Evolutionary conservation across 2,888 invertebrate genomes (phyloP), one percentile per base, ranked within the genome.

Genomic region (Athalia circularis): DNA sequence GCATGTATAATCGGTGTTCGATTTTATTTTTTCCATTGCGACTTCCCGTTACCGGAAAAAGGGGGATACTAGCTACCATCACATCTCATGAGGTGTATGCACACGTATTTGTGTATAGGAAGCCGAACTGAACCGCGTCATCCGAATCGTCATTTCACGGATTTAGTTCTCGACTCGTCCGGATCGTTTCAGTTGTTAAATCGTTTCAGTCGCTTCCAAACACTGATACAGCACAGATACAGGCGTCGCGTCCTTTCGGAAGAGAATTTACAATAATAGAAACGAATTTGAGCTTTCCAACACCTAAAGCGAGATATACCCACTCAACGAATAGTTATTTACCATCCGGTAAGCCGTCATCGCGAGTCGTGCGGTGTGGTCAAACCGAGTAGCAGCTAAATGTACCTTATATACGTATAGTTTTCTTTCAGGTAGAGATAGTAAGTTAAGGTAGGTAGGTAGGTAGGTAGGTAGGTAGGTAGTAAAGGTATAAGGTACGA

Each of bases 141-240:
- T 54, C 7, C 9, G 72, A 59, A 57, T 57, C 47, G 70, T 72
- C 52, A 72, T 72, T 72, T 72, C 72, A 72, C 72, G 72, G 72
- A 59, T 72, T 72, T 47, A 72, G 13, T 72, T 72, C 59, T 11
- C 47, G 59, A 59, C 72, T 72, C 72, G 29, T 15, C n/a, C 7
- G 57, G 47, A 70, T 70, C 45, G 59, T 72, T 72, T 29, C 13
- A 47, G 47, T 9, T 6, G 54, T 52, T 54, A 13, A 64, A 64
- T 43, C 45, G 64, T 45, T 45, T 9, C 45, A 29, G 29, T 29
- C 29, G 2, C 29, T 29, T 29, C 29, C 29, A 29, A 29, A 29
- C 29, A 2, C 29, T 29, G n/a, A 61, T 61, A n/a, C n/a, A n/a
- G n/a, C n/a, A n/a, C n/a, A 61, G 5, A 13, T 62, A 29, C 62